phyloP scores from a whole-genome alignment of 2,797 vertebrate species.

The Anolis apletophallus region DNA sequence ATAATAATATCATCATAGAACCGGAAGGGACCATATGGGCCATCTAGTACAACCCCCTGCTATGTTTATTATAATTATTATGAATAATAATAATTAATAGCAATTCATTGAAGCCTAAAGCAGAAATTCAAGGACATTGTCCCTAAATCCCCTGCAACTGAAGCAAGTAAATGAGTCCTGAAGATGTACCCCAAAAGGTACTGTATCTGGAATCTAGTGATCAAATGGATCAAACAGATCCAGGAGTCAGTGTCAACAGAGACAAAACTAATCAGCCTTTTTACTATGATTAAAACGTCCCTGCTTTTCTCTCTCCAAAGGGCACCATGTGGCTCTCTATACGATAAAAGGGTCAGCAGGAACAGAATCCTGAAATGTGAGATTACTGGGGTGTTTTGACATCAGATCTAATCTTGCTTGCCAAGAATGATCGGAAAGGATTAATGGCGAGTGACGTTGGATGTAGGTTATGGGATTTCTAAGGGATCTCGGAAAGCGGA shows the following conservation, averaged over 20 bases:
- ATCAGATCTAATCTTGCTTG: slow-evolving; percentile 45
- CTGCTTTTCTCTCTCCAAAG: neutral
- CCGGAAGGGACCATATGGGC: too few species aligned
- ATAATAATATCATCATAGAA: too few species aligned
- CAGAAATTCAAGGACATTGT: too few species aligned
- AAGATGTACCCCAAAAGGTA: too few species aligned
- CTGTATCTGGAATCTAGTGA: neutral
- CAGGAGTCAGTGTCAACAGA: neutral
- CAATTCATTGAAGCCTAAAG: too few species aligned
- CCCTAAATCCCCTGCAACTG: too few species aligned
- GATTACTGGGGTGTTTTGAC: slow-evolving; percentile 52
- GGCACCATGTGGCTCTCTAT: rapidly evolving
- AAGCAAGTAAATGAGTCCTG: too few species aligned
- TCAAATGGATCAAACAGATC: neutral
- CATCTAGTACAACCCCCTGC: too few species aligned
- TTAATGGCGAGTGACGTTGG: neutral
- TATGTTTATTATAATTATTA: too few species aligned
- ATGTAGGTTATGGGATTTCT: neutral
- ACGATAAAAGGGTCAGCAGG: neutral
- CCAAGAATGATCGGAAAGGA: slow-evolving; percentile 14
- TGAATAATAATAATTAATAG: too few species aligned
- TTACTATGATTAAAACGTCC: neutral
- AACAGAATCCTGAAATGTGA: rapidly evolving
- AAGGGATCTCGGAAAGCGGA: rapidly evolving
- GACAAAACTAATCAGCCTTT: neutral